Evolutionary conservation across 2,888 invertebrate species (phyloP), one percentile per base, ranked within the genome.

Genomic region (Gastracanthus pulcherrimus): DNA sequence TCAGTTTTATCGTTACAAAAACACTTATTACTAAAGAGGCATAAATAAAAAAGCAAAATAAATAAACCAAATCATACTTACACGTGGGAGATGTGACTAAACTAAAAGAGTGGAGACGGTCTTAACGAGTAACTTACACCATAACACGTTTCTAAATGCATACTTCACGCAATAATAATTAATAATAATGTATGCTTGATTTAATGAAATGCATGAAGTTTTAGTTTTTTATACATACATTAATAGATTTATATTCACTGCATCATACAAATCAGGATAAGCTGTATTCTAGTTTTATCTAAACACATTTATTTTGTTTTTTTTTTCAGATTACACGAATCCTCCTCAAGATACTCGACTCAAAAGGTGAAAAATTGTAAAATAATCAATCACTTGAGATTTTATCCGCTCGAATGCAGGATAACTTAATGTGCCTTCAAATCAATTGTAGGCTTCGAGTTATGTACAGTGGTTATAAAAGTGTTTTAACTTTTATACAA

Each of bases 51-150:
- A 75, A 62, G 48, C 34, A 48, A 64, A 64, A 64, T 48, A 71
- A 78, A 78, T 71, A 29, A 80, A 75, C n/a, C 41, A 36, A 78
- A 58, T 62, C 26, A 75, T 80, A 80, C 80, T 80, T 80, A 80
- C 80, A 45, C n/a, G 41, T 48, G 34, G 23, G 3, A 60, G 66
- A 55, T 78, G 78, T 11, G 64, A 55, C 64, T 55, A 64, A 64
- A 78, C 55, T 66, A 58, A 72, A 64, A 55, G 26, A 58, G 45
- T 45, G 66, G 55, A 72, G 64, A 70, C 62, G 36, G 77, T 19
- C 66, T 38, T 76, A 76, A 19, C 26, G 13, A 19, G 2, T 31
- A 2, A 70, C n/a, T 70, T 34, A 62, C 19, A 26, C 48, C 23
- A 60, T 51, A 70, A 64, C 26, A 36, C 41, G 69, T 36, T 70